Conservation (phyloP, 1,140 invertebrate species). For the Dinothrombium tinctorium region DNA sequence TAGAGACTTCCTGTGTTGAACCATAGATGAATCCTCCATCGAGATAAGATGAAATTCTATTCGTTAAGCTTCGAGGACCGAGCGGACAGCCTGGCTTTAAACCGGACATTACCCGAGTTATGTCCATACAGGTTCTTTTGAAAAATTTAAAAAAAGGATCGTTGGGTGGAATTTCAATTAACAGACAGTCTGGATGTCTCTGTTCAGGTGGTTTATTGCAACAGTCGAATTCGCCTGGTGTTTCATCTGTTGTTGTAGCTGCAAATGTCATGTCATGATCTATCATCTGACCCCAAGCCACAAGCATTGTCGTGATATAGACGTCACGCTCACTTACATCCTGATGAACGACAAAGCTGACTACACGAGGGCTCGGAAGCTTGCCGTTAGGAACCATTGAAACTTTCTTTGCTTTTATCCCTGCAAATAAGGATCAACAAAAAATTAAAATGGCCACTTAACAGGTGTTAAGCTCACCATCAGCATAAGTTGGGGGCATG, state of each 20-base stretch:
- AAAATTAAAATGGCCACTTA: not conserved
- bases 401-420: not conserved
- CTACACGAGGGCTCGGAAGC: slow-evolving; percentile 14
- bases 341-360: slow-evolving; percentile 16
- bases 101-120: slow-evolving; percentile 25
- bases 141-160: slow-evolving; percentile 74
- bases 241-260: slow-evolving; percentile 13
- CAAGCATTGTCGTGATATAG: slow-evolving; percentile 14
- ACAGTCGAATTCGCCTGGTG: slow-evolving; percentile 17
- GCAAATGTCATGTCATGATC: slow-evolving; percentile 17
- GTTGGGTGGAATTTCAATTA: slow-evolving; percentile 61
- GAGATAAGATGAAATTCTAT: slow-evolving; percentile 25
- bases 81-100: slow-evolving; percentile 25
- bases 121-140: slow-evolving; percentile 27
- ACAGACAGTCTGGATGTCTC: slow-evolving; percentile 65
- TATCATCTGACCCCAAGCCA: slow-evolving; percentile 17
- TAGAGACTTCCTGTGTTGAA: slow-evolving; percentile 22
- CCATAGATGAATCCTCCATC: slow-evolving; percentile 31
- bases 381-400: slow-evolving; percentile 11
- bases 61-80: slow-evolving; percentile 26
- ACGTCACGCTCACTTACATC: slow-evolving; percentile 15
- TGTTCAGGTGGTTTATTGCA: slow-evolving; percentile 28
- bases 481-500: slow-evolving; percentile 23
- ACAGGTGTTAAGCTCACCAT: slow-evolving; percentile 21
- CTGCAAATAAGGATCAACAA: not conserved